phyloP scores from a whole-genome alignment of 2,113 vertebrate genomes.

The Steatornis caripensis region DNA sequence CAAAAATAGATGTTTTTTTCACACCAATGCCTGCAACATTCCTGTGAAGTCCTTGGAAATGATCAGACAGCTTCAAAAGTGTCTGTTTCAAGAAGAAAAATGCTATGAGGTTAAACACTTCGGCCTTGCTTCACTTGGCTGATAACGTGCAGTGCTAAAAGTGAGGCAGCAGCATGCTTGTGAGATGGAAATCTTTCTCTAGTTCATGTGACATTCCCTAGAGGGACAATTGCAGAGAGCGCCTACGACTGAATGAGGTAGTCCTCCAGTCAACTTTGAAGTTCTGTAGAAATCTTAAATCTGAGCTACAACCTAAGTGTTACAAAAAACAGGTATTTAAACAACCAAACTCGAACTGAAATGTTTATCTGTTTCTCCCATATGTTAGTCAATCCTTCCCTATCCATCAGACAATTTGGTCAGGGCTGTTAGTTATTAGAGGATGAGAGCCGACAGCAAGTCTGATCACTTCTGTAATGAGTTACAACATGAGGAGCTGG shows the following conservation, averaged over 20 bases:
- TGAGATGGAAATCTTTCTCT: not conserved
- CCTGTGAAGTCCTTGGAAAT: not conserved
- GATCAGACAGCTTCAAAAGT: not conserved
- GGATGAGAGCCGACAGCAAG: not conserved
- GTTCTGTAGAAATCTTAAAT: not conserved
- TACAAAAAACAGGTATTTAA: not conserved
- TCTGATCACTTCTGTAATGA: not conserved
- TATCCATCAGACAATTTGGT: not conserved
- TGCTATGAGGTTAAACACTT: not conserved
- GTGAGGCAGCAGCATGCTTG: not conserved
- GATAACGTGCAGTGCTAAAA: not conserved
- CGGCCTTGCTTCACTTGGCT: not conserved
- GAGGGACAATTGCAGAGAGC: not conserved
- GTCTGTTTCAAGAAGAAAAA: not conserved
- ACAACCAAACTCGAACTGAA: not conserved
- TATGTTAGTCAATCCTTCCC: not conserved
- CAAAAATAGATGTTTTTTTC: not conserved
- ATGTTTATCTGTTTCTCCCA: not conserved
- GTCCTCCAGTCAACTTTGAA: not conserved
- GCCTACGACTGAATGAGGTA: rapidly evolving
- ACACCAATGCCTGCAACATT: not conserved
- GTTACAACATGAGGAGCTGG: not conserved
- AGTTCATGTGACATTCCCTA: not conserved
- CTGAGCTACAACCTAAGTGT: not conserved
- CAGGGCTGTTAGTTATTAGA: not conserved